Evolutionary conservation across 2,797 vertebrate genomes (phyloP), one percentile per base, ranked within the genome.

Genomic region (Pseudomugil tenellus): DNA sequence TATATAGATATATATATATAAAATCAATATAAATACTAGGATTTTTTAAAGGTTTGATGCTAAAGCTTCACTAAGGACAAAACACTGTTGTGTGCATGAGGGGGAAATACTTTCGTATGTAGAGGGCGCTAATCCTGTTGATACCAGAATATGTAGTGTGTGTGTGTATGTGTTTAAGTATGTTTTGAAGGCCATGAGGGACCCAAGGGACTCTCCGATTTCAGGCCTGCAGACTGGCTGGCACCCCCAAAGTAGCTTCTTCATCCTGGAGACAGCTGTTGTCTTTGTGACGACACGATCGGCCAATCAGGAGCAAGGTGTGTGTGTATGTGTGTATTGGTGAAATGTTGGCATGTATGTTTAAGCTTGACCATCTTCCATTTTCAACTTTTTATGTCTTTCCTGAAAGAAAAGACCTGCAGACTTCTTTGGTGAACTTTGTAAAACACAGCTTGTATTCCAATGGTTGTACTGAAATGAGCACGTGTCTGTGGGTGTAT

Each of bases 181-280:
- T 83, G 84, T 83, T 84, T 69, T 81, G 90, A 87, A 91, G 83
- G 71, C 79, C 85, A 78, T 79, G 43, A 37, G 79, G 82, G 84
- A 92, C 91, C 87, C 81, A 46, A 80, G 93, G 90, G 93, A 94
- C 91, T 92, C 90, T 95, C 92, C 91, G 91, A 83, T 90, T 94
- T 94, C 95, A 95, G 90, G 92, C 93, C 91, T 94, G 93, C 94
- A 96, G 95, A 95, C 95, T 95, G 94, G 94, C 96, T 95, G 95
- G 95, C 95, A 95, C 95, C 95, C 95, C 92, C 90, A 79, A 86
- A 91, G 93, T 91, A 93, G 94, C 94, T 92, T 91, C 93, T 95
- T 94, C 94, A 95, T 93, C 93, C 94, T 89, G 79, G 92, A 91
- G 93, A 95, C 96, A 96, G 95, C 96, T 96, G 95, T 95, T 95